Percentiles rank a stretch among this genome's conserved stretches.
These are phyloP conservation scores for Drosophila mayaguana DNA, from an alignment of 2,888 invertebrate species.

Conservation along the genomic window DNA sequence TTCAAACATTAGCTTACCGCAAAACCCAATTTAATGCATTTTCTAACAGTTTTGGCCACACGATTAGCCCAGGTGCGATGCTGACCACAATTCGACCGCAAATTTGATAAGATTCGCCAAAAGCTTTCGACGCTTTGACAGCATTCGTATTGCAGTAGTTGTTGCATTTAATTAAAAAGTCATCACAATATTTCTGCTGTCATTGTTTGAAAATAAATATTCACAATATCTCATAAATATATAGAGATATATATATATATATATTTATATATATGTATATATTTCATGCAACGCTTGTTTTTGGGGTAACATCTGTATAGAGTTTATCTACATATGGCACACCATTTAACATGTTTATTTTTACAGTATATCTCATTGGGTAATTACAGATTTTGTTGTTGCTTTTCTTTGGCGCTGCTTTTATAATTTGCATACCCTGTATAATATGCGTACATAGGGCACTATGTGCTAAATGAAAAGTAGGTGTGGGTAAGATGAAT, in stretches of 20 bases:
- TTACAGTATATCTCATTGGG: conserved; percentile 15
- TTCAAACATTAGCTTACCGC: neutral
- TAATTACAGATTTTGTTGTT: conserved; percentile 56
- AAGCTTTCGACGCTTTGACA: conserved; percentile 34
- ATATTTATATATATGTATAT: neutral
- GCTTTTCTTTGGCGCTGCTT: conserved; percentile 15
- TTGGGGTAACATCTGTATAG: neutral
- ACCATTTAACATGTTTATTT: conserved; percentile 33
- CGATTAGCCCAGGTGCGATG: neutral
- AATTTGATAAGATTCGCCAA: conserved; percentile 37
- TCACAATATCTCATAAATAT: neutral
- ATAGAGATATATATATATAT: neutral
- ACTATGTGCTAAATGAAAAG: neutral
- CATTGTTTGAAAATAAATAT: conserved; percentile 23
- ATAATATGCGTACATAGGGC: too few species aligned
- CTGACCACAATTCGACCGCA: conserved; percentile 25
- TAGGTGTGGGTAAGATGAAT: neutral
- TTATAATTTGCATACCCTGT: conserved; percentile 26
- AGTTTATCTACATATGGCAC: conserved; percentile 6
- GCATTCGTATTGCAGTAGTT: conserved; percentile 4
- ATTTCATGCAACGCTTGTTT: conserved; percentile 4
- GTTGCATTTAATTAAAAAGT: conserved; percentile 74
- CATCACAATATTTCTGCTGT: conserved; percentile 63
- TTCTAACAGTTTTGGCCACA: neutral
- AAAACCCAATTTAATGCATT: neutral